Evolutionary conservation across 1,140 invertebrate species (phyloP), one percentile per base, ranked within the genome.

Genomic region (Patella vulgata): DNA sequence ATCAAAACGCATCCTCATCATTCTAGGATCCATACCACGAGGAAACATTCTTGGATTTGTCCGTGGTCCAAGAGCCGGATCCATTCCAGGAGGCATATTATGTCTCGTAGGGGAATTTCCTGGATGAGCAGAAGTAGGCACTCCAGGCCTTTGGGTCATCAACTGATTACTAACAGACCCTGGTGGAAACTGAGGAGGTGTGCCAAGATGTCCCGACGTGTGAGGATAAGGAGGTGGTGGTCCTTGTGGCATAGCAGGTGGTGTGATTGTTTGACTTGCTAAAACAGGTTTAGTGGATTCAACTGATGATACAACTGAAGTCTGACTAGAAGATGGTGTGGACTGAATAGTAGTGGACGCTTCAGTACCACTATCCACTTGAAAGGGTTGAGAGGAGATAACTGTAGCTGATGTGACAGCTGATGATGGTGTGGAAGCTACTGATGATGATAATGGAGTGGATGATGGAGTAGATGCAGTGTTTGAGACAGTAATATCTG

Each of bases 131-230:
- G 57, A 17, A 4, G 46, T 21, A 28, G 46, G 21, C 9, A 39
- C 28, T 21, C n/a, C 40, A n/a, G n/a, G 25, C 56, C 33, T 36
- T 31, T 17, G n/a, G n/a, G 19, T 47, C 30, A n/a, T 36, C n/a
- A 51, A 43, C 39, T 68, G 70, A 23, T 61, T 43, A 8, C 42
- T 43, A 48, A 59, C 17, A 8, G 39, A 54, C 9, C 33, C 33
- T 54, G 33, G 52, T 40, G 52, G 39, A 9, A 23, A 21, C 28
- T 25, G 30, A 19, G 55, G 27, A 25, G 60, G 52, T 64, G 72
- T 88, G 87, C 4, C 77, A 40, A 79, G 69, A 68, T 79, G 77
- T 9, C 78, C 68, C 25, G 81, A 75, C 28, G 48, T 8, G 2
- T 81, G 80, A 27, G 83, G n/a, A 30, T 51, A 79, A 46, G 78